These are phyloP conservation scores for Aphidoletes aphidimyza DNA, from an alignment of 2,888 invertebrate species.

Conservation along the genomic window DNA sequence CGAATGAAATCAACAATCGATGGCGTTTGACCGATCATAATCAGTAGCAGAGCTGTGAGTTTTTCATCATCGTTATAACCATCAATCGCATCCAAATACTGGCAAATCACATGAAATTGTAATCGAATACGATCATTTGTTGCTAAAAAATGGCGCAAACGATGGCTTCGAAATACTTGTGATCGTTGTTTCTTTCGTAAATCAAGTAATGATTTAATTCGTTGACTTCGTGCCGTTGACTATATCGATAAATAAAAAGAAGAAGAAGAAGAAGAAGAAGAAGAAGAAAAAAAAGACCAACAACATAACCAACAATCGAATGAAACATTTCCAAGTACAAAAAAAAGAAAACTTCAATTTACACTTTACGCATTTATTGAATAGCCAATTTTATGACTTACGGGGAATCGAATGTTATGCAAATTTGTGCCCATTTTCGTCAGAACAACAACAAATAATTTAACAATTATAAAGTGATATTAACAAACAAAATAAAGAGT, in stretches of 20 bases:
- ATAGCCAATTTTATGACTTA: no score
- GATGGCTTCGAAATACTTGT: conserved; percentile 8
- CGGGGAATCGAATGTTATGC: background rate
- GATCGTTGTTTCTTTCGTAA: conserved; percentile 1
- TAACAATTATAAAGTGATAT: background rate
- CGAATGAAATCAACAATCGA: background rate
- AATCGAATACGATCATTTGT: background rate
- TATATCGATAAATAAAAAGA: background rate
- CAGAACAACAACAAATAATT: background rate
- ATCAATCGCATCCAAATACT: background rate
- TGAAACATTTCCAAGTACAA: no score
- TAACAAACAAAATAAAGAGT: background rate
- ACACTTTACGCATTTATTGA: no score
- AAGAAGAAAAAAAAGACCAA: no score
- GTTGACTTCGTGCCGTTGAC: background rate
- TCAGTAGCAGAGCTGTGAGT: background rate
- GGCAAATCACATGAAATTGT: background rate
- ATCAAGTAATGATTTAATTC: conserved; percentile 21
- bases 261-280: no score
- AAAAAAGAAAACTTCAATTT: no score
- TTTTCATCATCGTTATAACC: background rate
- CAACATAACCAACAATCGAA: no score
- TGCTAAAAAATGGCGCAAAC: background rate
- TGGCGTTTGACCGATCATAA: background rate
- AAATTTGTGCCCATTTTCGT: conserved; percentile 12